A percentile compares a stretch with the other conserved stretches of the same genome.
These are phyloP conservation scores for Pteromalus puparum DNA, from an alignment of 1,140 invertebrate species.

Conservation along the genomic window DNA sequence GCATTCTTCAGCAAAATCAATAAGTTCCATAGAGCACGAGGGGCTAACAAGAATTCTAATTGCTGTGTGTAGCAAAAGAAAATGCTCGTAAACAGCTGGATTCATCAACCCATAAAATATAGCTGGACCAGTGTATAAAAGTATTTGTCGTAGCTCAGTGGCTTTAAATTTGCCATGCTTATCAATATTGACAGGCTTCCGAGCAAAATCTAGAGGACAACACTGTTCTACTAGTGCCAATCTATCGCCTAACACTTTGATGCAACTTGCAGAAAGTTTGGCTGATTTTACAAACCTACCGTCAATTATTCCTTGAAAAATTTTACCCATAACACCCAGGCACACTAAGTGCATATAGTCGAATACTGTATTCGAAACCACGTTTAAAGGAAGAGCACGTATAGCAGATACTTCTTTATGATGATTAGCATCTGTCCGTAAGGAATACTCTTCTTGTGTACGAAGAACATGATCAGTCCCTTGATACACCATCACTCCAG, in stretches of 20 bases:
- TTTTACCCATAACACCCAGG: neutral
- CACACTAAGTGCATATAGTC: slow-evolving; percentile 4
- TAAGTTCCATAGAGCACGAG: too few relatives aligned
- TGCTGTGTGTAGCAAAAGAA: too few relatives aligned
- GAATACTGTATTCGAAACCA: neutral
- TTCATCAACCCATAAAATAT: too few relatives aligned
- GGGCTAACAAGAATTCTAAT: too few relatives aligned
- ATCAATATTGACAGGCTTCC: too few relatives aligned
- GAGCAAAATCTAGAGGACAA: slow-evolving; percentile 19
- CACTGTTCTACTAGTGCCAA: slow-evolving; percentile 22
- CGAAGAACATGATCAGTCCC: neutral
- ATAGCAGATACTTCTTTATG: neutral
- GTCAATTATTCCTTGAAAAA: slow-evolving; percentile 33
- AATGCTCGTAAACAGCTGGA: too few relatives aligned
- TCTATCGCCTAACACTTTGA: slow-evolving; percentile 32
- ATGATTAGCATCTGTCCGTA: neutral
- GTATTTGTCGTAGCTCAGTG: too few relatives aligned
- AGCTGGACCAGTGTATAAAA: too few relatives aligned
- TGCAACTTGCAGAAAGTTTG: slow-evolving; percentile 22
- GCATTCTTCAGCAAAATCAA: too few relatives aligned
- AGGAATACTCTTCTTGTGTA: too few relatives aligned
- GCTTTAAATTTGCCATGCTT: too few relatives aligned
- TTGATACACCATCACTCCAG: neutral
- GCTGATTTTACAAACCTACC: slow-evolving; percentile 30
- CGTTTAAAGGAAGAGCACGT: neutral